phyloP scores from a whole-genome alignment of 2,888 invertebrate genomes.

The Marronus borbonicus region DNA sequence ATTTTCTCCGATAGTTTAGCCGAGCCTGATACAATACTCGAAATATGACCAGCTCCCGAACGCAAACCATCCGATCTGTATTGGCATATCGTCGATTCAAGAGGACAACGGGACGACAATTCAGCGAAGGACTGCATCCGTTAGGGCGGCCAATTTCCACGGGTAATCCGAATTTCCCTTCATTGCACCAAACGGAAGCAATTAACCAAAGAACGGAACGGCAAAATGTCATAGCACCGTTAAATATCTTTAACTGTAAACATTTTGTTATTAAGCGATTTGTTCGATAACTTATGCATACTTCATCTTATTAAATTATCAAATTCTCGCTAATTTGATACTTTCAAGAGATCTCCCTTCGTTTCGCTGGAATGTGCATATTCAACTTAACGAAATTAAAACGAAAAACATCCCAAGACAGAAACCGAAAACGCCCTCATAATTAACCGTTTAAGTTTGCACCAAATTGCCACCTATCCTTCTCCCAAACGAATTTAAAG shows the following conservation, averaged over 20 bases:
- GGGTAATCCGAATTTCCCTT: not conserved
- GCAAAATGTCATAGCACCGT: too few relatives aligned
- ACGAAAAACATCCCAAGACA: too few relatives aligned
- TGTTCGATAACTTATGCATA: too few relatives aligned
- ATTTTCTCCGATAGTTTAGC: constrained; percentile 65
- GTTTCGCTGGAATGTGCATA: too few relatives aligned
- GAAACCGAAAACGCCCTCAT: too few relatives aligned
- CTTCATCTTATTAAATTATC: too few relatives aligned
- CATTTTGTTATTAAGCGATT: too few relatives aligned
- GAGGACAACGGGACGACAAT: constrained; percentile 62
- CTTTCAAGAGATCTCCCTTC: too few relatives aligned
- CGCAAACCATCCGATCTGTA: constrained; percentile 64
- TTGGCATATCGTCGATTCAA: constrained; percentile 65
- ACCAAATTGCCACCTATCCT: not conserved
- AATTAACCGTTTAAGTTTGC: too few relatives aligned
- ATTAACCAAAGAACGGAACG: not conserved
- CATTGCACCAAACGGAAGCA: not conserved
- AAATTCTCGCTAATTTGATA: too few relatives aligned
- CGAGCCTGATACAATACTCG: constrained; percentile 66
- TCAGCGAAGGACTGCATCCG: constrained; percentile 55
- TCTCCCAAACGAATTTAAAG: not conserved
- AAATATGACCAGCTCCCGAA: constrained; percentile 67
- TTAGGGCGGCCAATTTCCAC: not conserved
- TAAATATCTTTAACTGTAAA: too few relatives aligned
- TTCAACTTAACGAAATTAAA: too few relatives aligned